phyloP scores from a whole-genome alignment of 2,797 vertebrate species.

The Propithecus perrieri region DNA sequence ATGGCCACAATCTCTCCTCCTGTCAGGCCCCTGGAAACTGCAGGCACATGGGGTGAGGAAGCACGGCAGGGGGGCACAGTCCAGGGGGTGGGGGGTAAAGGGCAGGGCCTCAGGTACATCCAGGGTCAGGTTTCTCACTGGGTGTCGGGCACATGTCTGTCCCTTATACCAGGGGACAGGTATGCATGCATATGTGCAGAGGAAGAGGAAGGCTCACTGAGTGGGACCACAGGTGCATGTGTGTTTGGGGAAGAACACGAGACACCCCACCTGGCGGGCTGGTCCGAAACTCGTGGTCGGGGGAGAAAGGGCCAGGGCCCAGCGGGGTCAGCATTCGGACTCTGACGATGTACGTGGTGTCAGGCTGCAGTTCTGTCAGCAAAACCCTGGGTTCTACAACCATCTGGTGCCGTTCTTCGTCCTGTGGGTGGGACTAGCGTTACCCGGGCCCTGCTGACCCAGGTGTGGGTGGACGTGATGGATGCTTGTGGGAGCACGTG shows the following conservation, averaged over 20 bases:
- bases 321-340: slow-evolving; percentile 85
- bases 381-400: slow-evolving; percentile 86
- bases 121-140: background rate
- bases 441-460: background rate
- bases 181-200: background rate
- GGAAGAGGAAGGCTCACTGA: background rate
- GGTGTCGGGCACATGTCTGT: no score
- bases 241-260: background rate
- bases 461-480: rapidly evolving
- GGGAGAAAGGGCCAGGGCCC: slow-evolving; percentile 86
- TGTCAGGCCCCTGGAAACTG: slow-evolving; percentile 80
- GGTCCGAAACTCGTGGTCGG: slow-evolving; percentile 86
- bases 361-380: slow-evolving; percentile 85
- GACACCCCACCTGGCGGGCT: slow-evolving; percentile 81
- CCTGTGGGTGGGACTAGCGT: slow-evolving; percentile 68
- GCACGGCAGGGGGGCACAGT: background rate
- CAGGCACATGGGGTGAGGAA: slow-evolving; percentile 19
- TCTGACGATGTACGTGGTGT: slow-evolving; percentile 85
- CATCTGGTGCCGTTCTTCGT: slow-evolving; percentile 84
- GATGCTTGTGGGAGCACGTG: rapidly evolving
- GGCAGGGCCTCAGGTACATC: background rate
- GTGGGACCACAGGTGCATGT: background rate
- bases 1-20: slow-evolving; percentile 84
- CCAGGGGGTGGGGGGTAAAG: background rate
- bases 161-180: background rate